These are phyloP conservation scores for Dromococcyx pavoninus DNA, from an alignment of 2,797 vertebrate species.

Conservation along the genomic window DNA sequence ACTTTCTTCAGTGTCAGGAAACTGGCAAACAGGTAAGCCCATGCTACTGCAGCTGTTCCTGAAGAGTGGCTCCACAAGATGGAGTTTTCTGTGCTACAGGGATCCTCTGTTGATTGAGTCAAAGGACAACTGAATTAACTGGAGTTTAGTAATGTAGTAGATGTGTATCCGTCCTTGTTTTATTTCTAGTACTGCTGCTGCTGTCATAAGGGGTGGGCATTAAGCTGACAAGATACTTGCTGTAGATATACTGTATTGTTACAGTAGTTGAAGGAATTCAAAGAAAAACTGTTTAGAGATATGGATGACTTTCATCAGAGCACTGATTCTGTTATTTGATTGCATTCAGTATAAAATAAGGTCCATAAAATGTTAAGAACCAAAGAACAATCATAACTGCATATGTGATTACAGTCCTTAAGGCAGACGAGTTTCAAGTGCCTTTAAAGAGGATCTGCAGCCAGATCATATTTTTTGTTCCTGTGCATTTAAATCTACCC, in stretches of 20 bases:
- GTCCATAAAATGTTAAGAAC: background rate
- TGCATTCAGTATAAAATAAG: background rate
- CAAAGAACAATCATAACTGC: background rate
- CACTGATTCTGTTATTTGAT: background rate
- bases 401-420: background rate
- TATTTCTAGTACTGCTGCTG: background rate
- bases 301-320: background rate
- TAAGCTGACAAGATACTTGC: background rate
- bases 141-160: background rate
- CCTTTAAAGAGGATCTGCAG: background rate
- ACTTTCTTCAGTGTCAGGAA: fast-evolving
- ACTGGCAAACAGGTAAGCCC: background rate
- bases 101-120: background rate
- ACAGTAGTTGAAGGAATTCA: background rate
- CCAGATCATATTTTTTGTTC: background rate
- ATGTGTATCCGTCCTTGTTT: background rate
- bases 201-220: background rate
- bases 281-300: background rate
- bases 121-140: background rate
- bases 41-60: background rate
- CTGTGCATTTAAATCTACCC: background rate
- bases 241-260: background rate
- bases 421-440: background rate
- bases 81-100: background rate
- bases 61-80: background rate